A percentile compares a stretch with the other conserved stretches of the same genome.
phyloP scores from a whole-genome alignment of 2,888 invertebrate genomes.

The Anaspis maculata region DNA sequence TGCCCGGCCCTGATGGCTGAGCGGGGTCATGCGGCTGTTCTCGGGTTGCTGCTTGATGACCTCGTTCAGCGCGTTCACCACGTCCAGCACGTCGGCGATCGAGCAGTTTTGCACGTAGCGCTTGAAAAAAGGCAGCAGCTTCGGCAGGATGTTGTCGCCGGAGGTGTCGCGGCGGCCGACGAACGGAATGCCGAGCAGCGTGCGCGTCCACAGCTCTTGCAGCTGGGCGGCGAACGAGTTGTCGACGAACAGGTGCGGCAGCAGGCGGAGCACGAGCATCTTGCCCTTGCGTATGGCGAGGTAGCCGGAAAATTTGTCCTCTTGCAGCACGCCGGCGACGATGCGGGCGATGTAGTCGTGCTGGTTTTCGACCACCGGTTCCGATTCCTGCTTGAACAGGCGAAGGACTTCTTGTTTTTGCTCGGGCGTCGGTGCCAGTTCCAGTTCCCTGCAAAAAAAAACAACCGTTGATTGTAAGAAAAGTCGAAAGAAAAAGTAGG shows the following conservation, averaged over 20 bases:
- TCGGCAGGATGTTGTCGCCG: slow-evolving; percentile 44
- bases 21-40: slow-evolving; percentile 36
- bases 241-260: slow-evolving; percentile 48
- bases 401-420: slow-evolving; percentile 51
- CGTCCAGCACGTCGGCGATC: slow-evolving; percentile 36
- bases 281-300: slow-evolving; percentile 76
- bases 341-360: slow-evolving; percentile 56
- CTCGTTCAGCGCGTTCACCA: slow-evolving; percentile 34
- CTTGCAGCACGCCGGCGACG: slow-evolving; percentile 54
- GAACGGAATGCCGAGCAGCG: slow-evolving; percentile 50
- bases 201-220: slow-evolving; percentile 52
- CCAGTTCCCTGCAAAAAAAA: slow-evolving; percentile 55
- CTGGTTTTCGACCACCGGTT: slow-evolving; percentile 44
- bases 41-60: slow-evolving; percentile 30
- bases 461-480: too few species aligned
- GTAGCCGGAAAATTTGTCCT: slow-evolving; percentile 64
- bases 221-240: slow-evolving; percentile 44
- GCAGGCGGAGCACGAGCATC: slow-evolving; percentile 59
- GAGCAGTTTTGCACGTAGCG: slow-evolving; percentile 42
- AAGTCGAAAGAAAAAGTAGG: too few species aligned
- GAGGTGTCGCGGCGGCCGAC: slow-evolving; percentile 52
- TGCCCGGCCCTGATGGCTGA: slow-evolving; percentile 36
- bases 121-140: slow-evolving; percentile 51
- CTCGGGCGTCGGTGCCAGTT: slow-evolving; percentile 42
- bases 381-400: slow-evolving; percentile 46